Evolutionary conservation across 2,113 vertebrate species (phyloP), one percentile per base, ranked within the genome.

Genomic region (Sinocyclocheilus rhinocerous): DNA sequence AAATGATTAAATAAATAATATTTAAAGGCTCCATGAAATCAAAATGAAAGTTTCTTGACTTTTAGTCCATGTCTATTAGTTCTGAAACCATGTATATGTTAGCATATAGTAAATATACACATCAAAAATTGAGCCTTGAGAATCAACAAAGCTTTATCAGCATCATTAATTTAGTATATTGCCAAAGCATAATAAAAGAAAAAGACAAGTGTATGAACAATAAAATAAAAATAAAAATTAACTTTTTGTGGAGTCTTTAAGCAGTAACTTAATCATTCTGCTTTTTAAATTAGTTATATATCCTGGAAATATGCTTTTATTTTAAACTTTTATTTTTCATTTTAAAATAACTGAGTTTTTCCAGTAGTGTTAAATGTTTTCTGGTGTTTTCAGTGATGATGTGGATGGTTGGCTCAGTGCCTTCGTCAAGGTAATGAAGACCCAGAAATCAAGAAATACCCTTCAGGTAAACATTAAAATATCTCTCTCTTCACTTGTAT

Each of bases 371-470:
- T 69, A 42, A 78, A 78, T 78, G 48, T 52, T 78, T 22, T 20
- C 15, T 78, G 50, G 36, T 63, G 13, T 78, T 83, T 42, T 45
- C 22, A 95, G 94, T 1, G 11, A 33, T 0, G 92, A 93, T 0
- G 88, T 92, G 84, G 88, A 94, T 0, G 67, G 72, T 6, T 95
- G 94, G 94, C 92, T 91, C 84, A 24, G 18, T 76, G 91, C 76
- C 73, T 86, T 95, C 61, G 90, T 81, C 72, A 87, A 91, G 0
- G 90, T 88, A 33, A 69, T 94, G 84, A 92, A 91, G 57, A 79
- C 0, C 73, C 39, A 80, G 0, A 59, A 1, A 87, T n/a, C 86
- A 91, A 87, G 91, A 93, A 91, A 72, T 15, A 20, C 26, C 16
- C 7, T 48, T 39, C 36, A 65, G 61, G 61, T 81, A 81, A 81